These are phyloP conservation scores for Baccha elongata DNA, from an alignment of 2,888 invertebrate species.

Conservation along the genomic window DNA sequence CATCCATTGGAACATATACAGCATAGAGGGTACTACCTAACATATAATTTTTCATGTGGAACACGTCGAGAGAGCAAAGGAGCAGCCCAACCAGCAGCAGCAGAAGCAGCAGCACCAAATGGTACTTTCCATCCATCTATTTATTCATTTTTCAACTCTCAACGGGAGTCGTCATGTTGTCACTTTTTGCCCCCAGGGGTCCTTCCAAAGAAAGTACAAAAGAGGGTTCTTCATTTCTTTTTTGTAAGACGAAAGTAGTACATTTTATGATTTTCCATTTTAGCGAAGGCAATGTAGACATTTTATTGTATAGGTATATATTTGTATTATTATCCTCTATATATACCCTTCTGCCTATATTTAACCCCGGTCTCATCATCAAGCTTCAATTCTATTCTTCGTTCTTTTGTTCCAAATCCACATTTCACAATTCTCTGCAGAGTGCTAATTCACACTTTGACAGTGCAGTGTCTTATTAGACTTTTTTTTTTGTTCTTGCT, in stretches of 20 bases:
- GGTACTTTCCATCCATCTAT: constrained; percentile 60
- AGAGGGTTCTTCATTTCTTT: constrained; percentile 33
- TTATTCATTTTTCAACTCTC: constrained; percentile 66
- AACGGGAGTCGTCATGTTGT: constrained; percentile 62
- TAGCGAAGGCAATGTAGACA: constrained; percentile 54
- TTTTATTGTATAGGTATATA: constrained; percentile 21
- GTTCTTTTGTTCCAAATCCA: constrained; percentile 31
- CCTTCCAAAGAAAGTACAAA: constrained; percentile 49
- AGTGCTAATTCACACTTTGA: constrained; percentile 40
- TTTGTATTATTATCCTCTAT: constrained; percentile 25
- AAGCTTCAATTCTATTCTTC: constrained; percentile 11
- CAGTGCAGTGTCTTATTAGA: neutral
- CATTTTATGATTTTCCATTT: constrained; percentile 56
- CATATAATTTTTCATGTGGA: constrained; percentile 43
- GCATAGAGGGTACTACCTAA: constrained; percentile 24
- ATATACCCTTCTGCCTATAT: neutral
- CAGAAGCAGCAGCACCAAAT: constrained; percentile 36
- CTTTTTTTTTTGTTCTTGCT: constrained; percentile 1
- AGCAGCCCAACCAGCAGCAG: neutral
- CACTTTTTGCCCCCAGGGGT: constrained; percentile 56
- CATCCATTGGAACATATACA: constrained; percentile 14
- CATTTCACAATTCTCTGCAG: constrained; percentile 19
- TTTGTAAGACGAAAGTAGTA: constrained; percentile 37
- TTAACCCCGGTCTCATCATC: too few species aligned
- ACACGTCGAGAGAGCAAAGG: constrained; percentile 47